A percentile compares a stretch with the other conserved stretches of the same genome.
These are phyloP conservation scores for Nibea coibor DNA, from an alignment of 2,113 vertebrate species.

Conservation along the genomic window DNA sequence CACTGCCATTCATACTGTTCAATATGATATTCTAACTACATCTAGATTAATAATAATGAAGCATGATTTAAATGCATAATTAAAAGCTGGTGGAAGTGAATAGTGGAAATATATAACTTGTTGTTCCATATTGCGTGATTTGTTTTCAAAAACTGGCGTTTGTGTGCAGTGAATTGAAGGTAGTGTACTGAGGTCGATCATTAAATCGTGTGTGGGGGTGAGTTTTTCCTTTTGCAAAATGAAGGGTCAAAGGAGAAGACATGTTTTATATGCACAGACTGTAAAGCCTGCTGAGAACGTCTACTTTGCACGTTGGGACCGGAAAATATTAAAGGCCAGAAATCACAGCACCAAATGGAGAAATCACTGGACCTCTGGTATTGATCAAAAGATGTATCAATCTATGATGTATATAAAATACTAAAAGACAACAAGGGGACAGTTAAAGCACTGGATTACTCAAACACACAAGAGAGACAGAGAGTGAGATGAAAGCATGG, in stretches of 20 bases:
- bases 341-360: not conserved
- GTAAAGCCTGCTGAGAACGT: not conserved
- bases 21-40: too few species aligned
- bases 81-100: too few species aligned
- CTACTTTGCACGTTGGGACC: not conserved
- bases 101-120: too few species aligned
- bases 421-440: not conserved
- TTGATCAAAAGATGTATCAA: not conserved
- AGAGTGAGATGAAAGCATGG: slow-evolving; percentile 9
- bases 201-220: not conserved
- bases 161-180: too few species aligned
- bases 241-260: not conserved
- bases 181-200: too few species aligned
- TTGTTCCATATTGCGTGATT: too few species aligned
- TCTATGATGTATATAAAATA: not conserved
- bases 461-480: not conserved
- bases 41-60: too few species aligned
- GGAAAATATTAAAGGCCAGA: not conserved
- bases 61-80: too few species aligned
- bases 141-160: too few species aligned
- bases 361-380: not conserved
- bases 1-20: too few species aligned
- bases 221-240: not conserved
- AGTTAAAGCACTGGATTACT: not conserved
- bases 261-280: not conserved